Percentiles rank a stretch among this genome's conserved stretches.
Conservation (phyloP, 53 echinoderm and acorn worm genomes). For the Temnopleurus reevesii region DNA sequence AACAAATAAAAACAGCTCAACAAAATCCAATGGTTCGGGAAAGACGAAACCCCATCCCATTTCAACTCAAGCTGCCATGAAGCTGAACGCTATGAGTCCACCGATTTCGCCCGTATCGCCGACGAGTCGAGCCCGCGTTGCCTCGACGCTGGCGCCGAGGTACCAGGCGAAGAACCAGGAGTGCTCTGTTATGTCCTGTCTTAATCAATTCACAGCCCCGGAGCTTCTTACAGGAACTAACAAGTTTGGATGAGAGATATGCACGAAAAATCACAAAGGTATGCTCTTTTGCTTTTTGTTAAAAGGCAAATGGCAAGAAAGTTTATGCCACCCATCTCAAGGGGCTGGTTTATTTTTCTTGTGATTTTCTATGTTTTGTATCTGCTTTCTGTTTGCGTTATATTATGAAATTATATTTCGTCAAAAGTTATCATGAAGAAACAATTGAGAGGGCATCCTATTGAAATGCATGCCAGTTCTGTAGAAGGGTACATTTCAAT, state of each 20-base stretch:
- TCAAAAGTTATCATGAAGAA: too few species aligned
- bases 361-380: too few species aligned
- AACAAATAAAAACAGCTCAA: not conserved
- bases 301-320: too few species aligned
- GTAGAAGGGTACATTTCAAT: too few species aligned
- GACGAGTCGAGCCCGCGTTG: conserved; percentile 70
- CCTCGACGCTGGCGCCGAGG: conserved; percentile 77
- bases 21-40: not conserved
- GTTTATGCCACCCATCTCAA: too few species aligned
- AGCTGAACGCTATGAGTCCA: conserved; percentile 50
- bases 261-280: conserved; percentile 76
- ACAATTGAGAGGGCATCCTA: too few species aligned
- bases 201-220: conserved; percentile 94
- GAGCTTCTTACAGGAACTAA: conserved; percentile 93
- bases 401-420: too few species aligned
- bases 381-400: too few species aligned
- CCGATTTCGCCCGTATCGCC: conserved; percentile 80
- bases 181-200: conserved; percentile 94
- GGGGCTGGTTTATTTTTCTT: too few species aligned
- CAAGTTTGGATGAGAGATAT: conserved; percentile 92
- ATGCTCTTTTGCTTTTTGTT: too few species aligned
- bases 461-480: too few species aligned
- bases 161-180: conserved; percentile 86
- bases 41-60: conserved; percentile 47
- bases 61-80: conserved; percentile 37